Base-by-base conservation (phyloP, 23 tunicate genomes). In the Botrylloides violaceus region DNA sequence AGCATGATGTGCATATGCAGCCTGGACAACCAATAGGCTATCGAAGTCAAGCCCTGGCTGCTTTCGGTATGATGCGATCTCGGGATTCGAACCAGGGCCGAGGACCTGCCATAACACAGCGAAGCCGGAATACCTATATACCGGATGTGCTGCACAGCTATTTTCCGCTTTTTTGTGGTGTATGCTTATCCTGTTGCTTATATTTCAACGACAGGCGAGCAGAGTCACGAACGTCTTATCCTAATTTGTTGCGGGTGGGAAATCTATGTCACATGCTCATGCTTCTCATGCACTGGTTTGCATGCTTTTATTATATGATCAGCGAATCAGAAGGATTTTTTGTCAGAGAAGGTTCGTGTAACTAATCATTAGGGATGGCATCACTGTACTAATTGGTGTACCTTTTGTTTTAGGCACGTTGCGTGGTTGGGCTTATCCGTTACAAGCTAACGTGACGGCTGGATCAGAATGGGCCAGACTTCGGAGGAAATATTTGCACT, bases 221-320 rank as follows among this genome's bases (percentile, higher is more conserved):
- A 24, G 90, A 90, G 37, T 78, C 79, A 53, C 70, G 68, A 49
- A 90, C 88, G n/a, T 83, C 97, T 1, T 90, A 72, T 36, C 97
- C 97, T 5, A 90, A 79, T 36, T 64, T 64, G 30, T 61, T 80
- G 32, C 74, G 97, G 6, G 91, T 90, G 4, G 57, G 70, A 12
- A 78, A 53, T 30, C 76, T 90, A 29, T 73, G 82, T 12, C 97
- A 90, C 70, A 77, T 85, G 7, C 66, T 90, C 71, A 78, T 90
- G 97, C 68, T 90, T 2, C 76, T 82, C 15, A 83, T 90, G 85
- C 97, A 90, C 63, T 90, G 97, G 97, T 90, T 90, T 71, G 97
- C 97, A 27, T 83, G 97, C 79, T 90, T 90, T 77, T 90, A 90
- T 73, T 90, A 66, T 70, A 83, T 90, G 90, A 85, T 90, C 50